Base-by-base conservation (phyloP, 2,113 vertebrate genomes). In the Percina caprodes region DNA sequence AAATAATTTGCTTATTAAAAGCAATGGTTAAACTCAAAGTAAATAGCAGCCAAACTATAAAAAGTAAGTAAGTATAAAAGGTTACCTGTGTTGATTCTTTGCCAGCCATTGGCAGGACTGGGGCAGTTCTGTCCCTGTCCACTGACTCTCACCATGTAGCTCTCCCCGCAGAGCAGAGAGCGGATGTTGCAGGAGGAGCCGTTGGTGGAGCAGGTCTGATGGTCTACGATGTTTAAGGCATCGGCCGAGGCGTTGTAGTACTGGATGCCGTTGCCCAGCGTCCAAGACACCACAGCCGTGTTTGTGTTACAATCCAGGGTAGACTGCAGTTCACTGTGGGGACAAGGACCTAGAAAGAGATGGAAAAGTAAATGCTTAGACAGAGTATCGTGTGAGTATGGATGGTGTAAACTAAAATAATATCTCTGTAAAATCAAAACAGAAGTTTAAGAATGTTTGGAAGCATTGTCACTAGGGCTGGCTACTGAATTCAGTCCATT, bases 251-350 rank as follows among this genome's bases (percentile, higher is more conserved):
- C 92, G 11, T 87, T 92, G 68, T 96, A 96, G 66, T 69, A 81
- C 19, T 83, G 59, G 77, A 89, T 93, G 23, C 94, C 94, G 0
- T 58, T 83, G 23, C 94, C 94, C 0, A 80, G 79, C 0, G 70
- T 92, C 96, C 96, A 96, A 18, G 93, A 94, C 39, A 95, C 82
- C 0, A 74, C 6, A 0, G 86, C 91, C 1, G 86, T 87, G 79
- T 95, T 94, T 24, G 74, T 86, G 39, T 71, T 56, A 21, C 95
- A 96, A 74, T 94, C 78, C 70, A 94, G 23, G 0, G 46, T 35
- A 0, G 79, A 71, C 4, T 58, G 12, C 42, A 94, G 78, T 46
- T 45, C 52, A 18, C 72, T 86, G 72, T 91, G 90, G 19, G 89
- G 88, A 84, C 96, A 96, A 16, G 95, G 95, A 14, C 46, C 96